Conservation (phyloP, 2,797 vertebrate genomes). For the Phrynocephalus guinanensis region DNA sequence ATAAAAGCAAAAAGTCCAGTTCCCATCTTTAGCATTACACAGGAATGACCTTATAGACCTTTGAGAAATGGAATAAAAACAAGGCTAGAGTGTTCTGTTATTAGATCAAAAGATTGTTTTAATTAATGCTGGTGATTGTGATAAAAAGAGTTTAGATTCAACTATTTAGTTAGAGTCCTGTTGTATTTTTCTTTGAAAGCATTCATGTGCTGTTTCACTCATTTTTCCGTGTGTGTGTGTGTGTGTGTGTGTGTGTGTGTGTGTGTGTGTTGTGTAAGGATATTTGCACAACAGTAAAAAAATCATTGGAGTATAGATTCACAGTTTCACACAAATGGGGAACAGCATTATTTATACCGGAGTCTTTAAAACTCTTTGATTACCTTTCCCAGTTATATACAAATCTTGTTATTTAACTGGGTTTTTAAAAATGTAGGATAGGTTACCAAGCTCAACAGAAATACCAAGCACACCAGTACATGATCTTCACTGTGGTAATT, state of each 20-base stretch:
- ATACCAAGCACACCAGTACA: not conserved
- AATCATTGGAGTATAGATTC: not conserved
- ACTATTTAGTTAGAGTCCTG: slow-evolving; percentile 22
- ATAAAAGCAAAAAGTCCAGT: slow-evolving; percentile 18
- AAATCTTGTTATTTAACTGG: slow-evolving; percentile 8
- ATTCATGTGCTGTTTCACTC: slow-evolving; percentile 12
- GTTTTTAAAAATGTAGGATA: not conserved
- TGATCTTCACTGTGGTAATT: not conserved
- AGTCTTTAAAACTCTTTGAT: not conserved
- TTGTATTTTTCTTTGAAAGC: not conserved
- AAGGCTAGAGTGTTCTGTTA: slow-evolving; percentile 13
- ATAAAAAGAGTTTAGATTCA: slow-evolving; percentile 17
- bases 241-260: not conserved
- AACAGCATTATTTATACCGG: slow-evolving; percentile 10
- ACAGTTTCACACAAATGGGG: not conserved
- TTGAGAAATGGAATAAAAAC: slow-evolving; percentile 2
- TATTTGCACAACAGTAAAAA: not conserved
- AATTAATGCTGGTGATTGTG: not conserved
- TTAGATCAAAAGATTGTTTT: slow-evolving; percentile 30
- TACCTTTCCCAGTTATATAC: slow-evolving; percentile 3
- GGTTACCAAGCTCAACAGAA: not conserved
- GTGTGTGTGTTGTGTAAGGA: not conserved
- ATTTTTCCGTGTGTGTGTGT: not conserved
- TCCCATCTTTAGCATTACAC: slow-evolving; percentile 33
- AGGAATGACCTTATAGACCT: not conserved